These are phyloP conservation scores for Phalacrocorax brasilianus DNA, from an alignment of 2,113 vertebrate species.

Conservation along the genomic window DNA sequence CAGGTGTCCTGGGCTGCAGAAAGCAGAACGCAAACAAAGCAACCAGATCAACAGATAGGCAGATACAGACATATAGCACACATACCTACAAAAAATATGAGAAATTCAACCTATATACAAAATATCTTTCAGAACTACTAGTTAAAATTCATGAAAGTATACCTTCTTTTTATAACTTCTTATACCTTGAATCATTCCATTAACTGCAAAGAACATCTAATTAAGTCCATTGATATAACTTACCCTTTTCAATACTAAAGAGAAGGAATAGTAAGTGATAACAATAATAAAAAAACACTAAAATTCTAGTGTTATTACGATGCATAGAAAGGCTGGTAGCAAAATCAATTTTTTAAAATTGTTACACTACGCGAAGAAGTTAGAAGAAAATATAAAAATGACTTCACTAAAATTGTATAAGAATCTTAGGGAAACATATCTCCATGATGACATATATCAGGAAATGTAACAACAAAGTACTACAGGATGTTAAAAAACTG, in stretches of 20 bases:
- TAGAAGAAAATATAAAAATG: neutral
- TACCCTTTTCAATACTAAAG: neutral
- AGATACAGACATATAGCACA: neutral
- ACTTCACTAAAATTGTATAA: neutral
- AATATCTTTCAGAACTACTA: neutral
- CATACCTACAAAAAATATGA: neutral
- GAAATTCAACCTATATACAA: neutral
- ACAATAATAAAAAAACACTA: neutral
- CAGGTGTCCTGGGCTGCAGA: neutral
- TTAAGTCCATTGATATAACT: neutral
- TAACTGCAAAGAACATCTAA: neutral
- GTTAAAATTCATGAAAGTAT: neutral
- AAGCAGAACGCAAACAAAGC: neutral
- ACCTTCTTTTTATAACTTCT: neutral
- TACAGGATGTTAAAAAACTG: neutral
- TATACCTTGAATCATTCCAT: neutral
- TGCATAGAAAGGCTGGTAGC: neutral
- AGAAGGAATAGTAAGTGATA: neutral
- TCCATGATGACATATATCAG: neutral
- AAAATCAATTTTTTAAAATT: neutral
- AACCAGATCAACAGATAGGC: neutral
- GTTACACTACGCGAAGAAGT: neutral
- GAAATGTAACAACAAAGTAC: neutral
- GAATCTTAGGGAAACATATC: neutral
- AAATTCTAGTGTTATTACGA: neutral